A percentile compares a stretch with the other conserved stretches of the same genome.
phyloP scores from a whole-genome alignment of 2,113 vertebrate genomes.

The Myrmophylax atrothorax region DNA sequence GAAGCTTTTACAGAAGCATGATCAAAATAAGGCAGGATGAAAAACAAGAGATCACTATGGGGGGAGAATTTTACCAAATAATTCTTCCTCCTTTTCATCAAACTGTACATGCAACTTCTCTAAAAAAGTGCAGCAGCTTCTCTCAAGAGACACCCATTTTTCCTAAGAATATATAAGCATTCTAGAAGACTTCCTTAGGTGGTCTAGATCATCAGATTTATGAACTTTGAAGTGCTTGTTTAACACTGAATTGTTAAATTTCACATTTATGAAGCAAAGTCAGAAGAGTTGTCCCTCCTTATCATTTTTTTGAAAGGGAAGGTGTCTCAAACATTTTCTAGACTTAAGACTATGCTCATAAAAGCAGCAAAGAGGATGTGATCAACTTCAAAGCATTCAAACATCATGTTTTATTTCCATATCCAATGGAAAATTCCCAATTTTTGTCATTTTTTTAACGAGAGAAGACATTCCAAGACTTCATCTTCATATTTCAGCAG shows the following conservation, averaged over 20 bases:
- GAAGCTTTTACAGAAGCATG: conserved; percentile 30
- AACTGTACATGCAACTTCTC: neutral
- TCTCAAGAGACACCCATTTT: neutral
- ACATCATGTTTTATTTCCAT: neutral
- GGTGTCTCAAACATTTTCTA: neutral
- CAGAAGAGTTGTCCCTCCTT: neutral
- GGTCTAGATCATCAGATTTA: neutral
- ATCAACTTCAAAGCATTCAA: neutral
- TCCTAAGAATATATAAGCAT: neutral
- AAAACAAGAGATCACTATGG: neutral
- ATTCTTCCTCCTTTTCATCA: neutral
- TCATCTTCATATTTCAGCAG: neutral
- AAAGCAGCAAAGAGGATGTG: neutral
- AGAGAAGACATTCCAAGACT: neutral
- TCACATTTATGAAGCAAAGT: neutral
- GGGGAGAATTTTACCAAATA: neutral
- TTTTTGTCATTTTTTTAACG: neutral
- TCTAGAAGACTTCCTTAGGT: neutral
- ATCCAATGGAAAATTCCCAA: neutral
- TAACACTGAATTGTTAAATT: neutral
- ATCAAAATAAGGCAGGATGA: conserved; percentile 21
- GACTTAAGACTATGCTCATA: neutral
- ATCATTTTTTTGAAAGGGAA: neutral
- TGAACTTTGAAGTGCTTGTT: neutral
- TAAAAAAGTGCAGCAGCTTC: neutral